phyloP scores from a whole-genome alignment of 2,797 vertebrate genomes.

The Discoglossus pictus region DNA sequence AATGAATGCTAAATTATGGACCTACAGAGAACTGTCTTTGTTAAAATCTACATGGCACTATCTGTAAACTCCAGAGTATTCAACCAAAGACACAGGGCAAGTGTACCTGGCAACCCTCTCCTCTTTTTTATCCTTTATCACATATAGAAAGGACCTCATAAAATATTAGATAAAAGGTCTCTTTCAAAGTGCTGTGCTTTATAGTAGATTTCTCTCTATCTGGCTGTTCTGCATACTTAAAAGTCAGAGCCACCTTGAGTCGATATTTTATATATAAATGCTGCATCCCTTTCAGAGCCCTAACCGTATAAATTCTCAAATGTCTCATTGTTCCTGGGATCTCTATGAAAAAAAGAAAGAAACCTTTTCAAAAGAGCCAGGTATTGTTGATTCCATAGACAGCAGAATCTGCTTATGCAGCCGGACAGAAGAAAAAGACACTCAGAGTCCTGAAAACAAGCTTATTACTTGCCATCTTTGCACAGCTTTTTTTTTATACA shows the following conservation, averaged over 20 bases:
- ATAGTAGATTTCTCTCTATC: constrained; percentile 57
- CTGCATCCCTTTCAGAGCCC: constrained; percentile 50
- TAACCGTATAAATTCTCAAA: constrained; percentile 58
- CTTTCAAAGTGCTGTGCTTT: constrained; percentile 67
- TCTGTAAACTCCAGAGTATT: constrained; percentile 69
- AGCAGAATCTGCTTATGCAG: constrained; percentile 73
- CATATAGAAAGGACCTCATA: constrained; percentile 59
- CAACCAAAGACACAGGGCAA: constrained; percentile 60
- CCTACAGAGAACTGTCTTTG: constrained; percentile 63
- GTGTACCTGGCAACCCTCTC: constrained; percentile 63
- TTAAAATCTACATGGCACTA: constrained; percentile 56
- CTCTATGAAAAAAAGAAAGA: constrained; percentile 67
- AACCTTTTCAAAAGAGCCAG: constrained; percentile 58
- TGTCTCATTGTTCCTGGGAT: constrained; percentile 65
- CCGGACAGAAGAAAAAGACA: constrained; percentile 85
- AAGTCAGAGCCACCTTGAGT: constrained; percentile 71
- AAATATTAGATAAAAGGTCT: constrained; percentile 68
- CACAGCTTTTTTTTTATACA: constrained; percentile 71
- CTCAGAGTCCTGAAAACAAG: constrained; percentile 90
- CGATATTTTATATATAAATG: constrained; percentile 56
- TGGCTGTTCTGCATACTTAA: constrained; percentile 70
- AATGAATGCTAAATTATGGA: constrained; percentile 69
- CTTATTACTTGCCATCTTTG: constrained; percentile 88
- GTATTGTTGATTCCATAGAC: constrained; percentile 67
- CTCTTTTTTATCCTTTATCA: constrained; percentile 63